Percentiles rank a stretch among this genome's conserved stretches.
phyloP scores from a whole-genome alignment of 2,888 invertebrate species.

The Carterocephalus palaemon region DNA sequence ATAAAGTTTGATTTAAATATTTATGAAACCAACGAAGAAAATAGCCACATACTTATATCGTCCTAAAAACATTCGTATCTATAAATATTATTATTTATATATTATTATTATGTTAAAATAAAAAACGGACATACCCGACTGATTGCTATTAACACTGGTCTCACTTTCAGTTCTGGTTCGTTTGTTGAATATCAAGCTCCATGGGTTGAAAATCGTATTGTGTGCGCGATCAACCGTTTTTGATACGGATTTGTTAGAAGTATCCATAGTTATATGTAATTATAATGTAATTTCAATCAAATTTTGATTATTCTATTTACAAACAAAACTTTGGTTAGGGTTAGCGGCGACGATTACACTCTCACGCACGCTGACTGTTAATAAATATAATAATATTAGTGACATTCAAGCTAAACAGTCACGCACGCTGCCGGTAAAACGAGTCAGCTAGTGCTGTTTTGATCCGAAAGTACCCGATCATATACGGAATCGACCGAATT shows the following conservation, averaged over 20 bases:
- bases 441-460: conserved; percentile 54
- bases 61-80: too few species aligned
- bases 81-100: too few species aligned
- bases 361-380: conserved; percentile 51
- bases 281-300: conserved; percentile 22
- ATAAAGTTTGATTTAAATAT: too few species aligned
- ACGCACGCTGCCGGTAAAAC: conserved; percentile 30
- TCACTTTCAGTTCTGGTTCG: conserved; percentile 68
- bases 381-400: conserved; percentile 56
- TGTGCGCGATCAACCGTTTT: conserved; percentile 48
- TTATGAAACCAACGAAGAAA: too few species aligned
- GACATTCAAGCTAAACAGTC: conserved; percentile 48
- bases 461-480: conserved; percentile 57
- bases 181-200: conserved; percentile 64
- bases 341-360: conserved; percentile 31
- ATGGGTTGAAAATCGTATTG: conserved; percentile 56
- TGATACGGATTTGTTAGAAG: conserved; percentile 47
- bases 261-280: conserved; percentile 49
- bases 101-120: not conserved
- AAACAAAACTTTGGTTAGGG: not conserved
- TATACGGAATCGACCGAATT: conserved; percentile 56
- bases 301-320: conserved; percentile 1
- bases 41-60: too few species aligned
- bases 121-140: conserved; percentile 48
- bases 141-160: conserved; percentile 60